A percentile compares a stretch with the other conserved stretches of the same genome.
Evolutionary conservation across 2,888 invertebrate species (phyloP).

Genomic region (Gandaritis pyraliata): DNA sequence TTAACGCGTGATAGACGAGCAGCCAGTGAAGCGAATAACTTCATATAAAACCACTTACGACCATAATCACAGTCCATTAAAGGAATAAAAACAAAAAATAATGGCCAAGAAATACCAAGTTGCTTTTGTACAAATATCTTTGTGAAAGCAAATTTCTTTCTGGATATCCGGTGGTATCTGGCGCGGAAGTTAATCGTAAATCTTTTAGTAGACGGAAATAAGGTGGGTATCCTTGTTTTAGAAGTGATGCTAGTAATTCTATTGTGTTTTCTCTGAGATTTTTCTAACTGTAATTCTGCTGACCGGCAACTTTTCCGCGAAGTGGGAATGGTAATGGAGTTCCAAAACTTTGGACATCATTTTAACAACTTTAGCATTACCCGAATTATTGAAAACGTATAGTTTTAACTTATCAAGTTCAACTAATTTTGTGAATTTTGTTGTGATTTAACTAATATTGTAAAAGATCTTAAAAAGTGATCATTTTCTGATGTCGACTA

Average conservation of each 20-base stretch:
- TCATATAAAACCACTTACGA: constrained; percentile 34
- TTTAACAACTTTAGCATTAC: no score
- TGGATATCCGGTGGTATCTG: constrained; percentile 11
- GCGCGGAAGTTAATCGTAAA: constrained; percentile 27
- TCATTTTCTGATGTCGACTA: no score
- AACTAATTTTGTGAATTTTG: no score
- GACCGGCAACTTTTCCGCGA: no score
- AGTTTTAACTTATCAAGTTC: no score
- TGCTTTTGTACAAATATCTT: constrained; percentile 32
- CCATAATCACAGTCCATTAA: constrained; percentile 39
- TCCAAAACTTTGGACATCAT: no score
- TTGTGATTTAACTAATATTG: no score
- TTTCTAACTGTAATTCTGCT: no score
- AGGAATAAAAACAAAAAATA: constrained; percentile 45
- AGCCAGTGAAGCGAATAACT: constrained; percentile 25
- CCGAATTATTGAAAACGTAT: no score
- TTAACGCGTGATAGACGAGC: constrained; percentile 15
- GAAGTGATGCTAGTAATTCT: no score
- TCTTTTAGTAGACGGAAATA: constrained; percentile 15
- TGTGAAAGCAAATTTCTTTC: constrained; percentile 18
- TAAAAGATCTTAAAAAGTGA: no score
- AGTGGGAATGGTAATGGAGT: no score
- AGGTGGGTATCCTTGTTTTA: constrained; percentile 17
- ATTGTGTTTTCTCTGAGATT: not conserved
- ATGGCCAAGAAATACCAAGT: constrained; percentile 49